A percentile compares a stretch with the other conserved stretches of the same genome.
phyloP scores from a whole-genome alignment of 2,797 vertebrate genomes.

The Xenentodon cancila region DNA sequence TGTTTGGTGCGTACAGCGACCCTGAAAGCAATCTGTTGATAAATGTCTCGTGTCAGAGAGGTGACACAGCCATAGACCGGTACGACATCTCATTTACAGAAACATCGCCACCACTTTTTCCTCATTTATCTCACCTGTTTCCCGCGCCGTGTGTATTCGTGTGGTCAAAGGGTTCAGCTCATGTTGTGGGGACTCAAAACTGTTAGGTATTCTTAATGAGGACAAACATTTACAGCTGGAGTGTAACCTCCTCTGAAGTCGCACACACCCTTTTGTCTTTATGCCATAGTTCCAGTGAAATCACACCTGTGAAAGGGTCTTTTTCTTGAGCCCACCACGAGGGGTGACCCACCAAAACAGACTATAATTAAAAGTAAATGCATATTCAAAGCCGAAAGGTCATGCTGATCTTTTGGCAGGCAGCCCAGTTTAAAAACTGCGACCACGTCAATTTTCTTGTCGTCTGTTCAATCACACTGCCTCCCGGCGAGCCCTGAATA shows the following conservation, averaged over 20 bases:
- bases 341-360: conserved; percentile 49
- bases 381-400: conserved; percentile 60
- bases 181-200: neutral
- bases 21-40: conserved; percentile 47
- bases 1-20: conserved; percentile 8
- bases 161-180: neutral
- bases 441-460: conserved; percentile 60
- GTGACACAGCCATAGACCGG: conserved; percentile 33
- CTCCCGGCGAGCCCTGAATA: conserved; percentile 54
- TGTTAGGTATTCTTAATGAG: neutral
- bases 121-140: conserved; percentile 33
- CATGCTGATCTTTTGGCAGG: conserved; percentile 57
- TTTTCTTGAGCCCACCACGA: conserved; percentile 35
- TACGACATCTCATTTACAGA: conserved; percentile 65
- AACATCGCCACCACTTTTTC: conserved; percentile 43
- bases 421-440: conserved; percentile 43
- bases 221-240: no score
- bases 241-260: neutral
- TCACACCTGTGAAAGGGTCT: conserved; percentile 32
- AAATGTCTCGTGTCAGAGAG: conserved; percentile 45
- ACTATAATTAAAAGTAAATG: conserved; percentile 40
- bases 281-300: conserved; percentile 10
- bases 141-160: neutral
- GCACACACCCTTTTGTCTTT: neutral
- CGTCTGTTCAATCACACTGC: conserved; percentile 42